A percentile compares a stretch with the other conserved stretches of the same genome.
phyloP scores from a whole-genome alignment of 2,113 vertebrate species.

The Nerophis ophidion region DNA sequence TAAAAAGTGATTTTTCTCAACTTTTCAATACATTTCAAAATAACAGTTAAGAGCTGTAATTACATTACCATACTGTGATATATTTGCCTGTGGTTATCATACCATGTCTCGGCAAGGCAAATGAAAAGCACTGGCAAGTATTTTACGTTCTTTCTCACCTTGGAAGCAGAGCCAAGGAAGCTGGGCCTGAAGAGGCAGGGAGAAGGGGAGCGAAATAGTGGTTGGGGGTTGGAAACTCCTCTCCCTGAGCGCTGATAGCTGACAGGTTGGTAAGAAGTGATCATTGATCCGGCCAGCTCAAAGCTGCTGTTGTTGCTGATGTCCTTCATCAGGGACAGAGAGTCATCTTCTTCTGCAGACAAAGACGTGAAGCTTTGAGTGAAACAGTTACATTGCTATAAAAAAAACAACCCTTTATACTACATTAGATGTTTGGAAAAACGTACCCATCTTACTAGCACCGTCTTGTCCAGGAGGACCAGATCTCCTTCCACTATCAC shows the following conservation, averaged over 20 bases:
- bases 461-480: constrained; percentile 54
- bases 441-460: constrained; percentile 65
- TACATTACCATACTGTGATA: too few species aligned
- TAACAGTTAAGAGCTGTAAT: too few species aligned
- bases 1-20: too few species aligned
- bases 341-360: constrained; percentile 85
- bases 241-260: constrained; percentile 69
- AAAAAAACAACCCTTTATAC: neutral
- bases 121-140: too few species aligned
- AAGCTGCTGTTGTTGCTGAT: constrained; percentile 97
- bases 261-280: constrained; percentile 91
- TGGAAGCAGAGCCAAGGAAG: constrained; percentile 89
- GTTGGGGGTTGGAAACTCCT: constrained; percentile 48
- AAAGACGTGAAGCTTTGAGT: neutral
- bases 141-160: constrained; percentile 65
- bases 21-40: too few species aligned
- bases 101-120: too few species aligned
- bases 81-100: too few species aligned
- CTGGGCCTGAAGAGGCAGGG: constrained; percentile 85
- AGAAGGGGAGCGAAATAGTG: constrained; percentile 86
- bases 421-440: neutral
- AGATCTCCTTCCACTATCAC: constrained; percentile 58
- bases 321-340: constrained; percentile 80
- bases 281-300: constrained; percentile 88
- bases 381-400: neutral